A percentile compares a stretch with the other conserved stretches of the same genome.
These are phyloP conservation scores for Rhinella marina DNA, from an alignment of 2,797 vertebrate genomes.

Conservation along the genomic window DNA sequence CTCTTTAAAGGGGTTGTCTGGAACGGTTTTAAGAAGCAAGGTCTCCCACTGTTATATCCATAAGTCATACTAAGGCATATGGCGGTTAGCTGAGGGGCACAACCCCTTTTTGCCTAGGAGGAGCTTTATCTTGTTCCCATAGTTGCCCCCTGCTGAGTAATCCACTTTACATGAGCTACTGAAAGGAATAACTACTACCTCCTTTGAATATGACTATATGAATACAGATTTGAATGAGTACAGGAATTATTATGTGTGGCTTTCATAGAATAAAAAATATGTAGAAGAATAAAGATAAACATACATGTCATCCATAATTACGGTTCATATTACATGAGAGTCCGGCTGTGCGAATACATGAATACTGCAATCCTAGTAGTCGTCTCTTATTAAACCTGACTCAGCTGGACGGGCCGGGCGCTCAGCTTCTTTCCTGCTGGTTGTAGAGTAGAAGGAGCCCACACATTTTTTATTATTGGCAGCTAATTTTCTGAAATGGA, in stretches of 20 bases:
- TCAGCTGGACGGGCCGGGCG: neutral
- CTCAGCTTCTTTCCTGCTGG: neutral
- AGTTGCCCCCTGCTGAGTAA: too few species aligned
- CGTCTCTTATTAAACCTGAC: neutral
- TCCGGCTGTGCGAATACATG: neutral
- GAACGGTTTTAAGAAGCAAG: too few species aligned
- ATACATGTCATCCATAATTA: neutral
- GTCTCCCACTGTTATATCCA: too few species aligned
- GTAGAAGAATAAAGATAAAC: neutral
- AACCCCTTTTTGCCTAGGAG: too few species aligned
- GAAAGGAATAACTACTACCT: too few species aligned
- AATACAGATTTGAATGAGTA: neutral
- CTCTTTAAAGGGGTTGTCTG: too few species aligned
- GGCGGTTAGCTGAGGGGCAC: too few species aligned
- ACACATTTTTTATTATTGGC: conserved; percentile 48
- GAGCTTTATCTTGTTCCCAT: too few species aligned
- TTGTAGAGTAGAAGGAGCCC: neutral
- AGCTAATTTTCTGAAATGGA: conserved; percentile 53
- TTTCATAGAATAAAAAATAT: neutral
- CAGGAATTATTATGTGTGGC: neutral
- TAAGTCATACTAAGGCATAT: too few species aligned
- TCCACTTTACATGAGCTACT: too few species aligned
- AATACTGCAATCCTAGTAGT: neutral
- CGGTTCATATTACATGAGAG: neutral
- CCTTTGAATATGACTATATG: neutral